phyloP scores from a whole-genome alignment of 1,140 invertebrate genomes.

The Odontomachus brunneus region DNA sequence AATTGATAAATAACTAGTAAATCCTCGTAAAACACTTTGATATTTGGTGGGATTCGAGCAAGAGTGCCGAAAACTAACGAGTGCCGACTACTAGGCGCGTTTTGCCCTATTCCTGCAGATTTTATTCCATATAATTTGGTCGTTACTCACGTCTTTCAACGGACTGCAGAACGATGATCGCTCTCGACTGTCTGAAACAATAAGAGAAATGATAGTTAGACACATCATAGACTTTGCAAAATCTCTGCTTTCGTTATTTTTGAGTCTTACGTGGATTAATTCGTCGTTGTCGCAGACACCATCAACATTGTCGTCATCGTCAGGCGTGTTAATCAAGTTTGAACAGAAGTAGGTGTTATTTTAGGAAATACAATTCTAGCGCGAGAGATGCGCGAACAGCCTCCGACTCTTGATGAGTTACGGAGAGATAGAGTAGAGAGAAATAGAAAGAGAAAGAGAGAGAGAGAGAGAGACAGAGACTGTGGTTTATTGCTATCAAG shows the following conservation, averaged over 20 bases:
- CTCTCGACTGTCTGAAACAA: not conserved
- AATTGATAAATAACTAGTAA: no score
- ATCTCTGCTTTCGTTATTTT: no score
- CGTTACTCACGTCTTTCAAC: not conserved
- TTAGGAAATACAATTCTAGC: not conserved
- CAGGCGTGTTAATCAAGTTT: not conserved
- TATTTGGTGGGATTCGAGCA: no score
- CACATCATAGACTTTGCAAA: no score
- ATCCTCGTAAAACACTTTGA: no score
- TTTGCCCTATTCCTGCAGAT: not conserved
- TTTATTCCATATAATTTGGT: not conserved
- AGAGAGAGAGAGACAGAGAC: not conserved
- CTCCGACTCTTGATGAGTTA: slow-evolving; percentile 10
- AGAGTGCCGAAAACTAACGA: no score
- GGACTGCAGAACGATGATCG: no score
- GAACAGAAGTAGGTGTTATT: not conserved
- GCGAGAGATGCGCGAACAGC: not conserved
- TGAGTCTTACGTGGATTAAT: no score
- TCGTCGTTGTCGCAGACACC: no score
- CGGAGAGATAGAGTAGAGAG: not conserved
- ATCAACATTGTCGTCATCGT: no score
- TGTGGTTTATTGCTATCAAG: slow-evolving; percentile 19
- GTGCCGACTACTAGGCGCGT: no score
- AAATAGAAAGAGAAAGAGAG: no score
- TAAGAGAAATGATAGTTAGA: not conserved